A percentile compares a stretch with the other conserved stretches of the same genome.
phyloP scores from a whole-genome alignment of 2,888 invertebrate genomes.

The Mesopsocus fuscifrons region DNA sequence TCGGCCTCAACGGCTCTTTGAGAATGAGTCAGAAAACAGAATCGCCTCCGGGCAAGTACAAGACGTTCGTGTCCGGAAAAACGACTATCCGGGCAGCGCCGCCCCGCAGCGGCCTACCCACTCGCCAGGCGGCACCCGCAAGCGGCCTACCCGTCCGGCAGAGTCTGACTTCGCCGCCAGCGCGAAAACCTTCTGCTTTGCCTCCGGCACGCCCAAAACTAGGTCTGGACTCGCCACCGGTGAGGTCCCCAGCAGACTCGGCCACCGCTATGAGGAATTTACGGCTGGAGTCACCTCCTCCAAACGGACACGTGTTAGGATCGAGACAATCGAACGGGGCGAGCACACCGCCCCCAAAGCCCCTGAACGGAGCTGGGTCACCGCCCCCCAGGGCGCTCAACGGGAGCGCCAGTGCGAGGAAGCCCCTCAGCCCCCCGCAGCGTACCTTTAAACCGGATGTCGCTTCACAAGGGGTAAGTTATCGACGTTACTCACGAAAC shows the following conservation, averaged over 20 bases:
- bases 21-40: conserved; percentile 21
- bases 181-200: not conserved
- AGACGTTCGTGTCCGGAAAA: conserved; percentile 13
- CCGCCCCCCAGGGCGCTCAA: not conserved
- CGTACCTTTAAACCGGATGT: not conserved
- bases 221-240: not conserved
- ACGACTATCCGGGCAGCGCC: conserved; percentile 5
- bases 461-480: not conserved
- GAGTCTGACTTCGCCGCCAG: not conserved
- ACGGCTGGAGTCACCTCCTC: not conserved
- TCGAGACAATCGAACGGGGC: not conserved
- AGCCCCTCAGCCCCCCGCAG: not conserved
- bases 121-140: conserved; percentile 1
- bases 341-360: not conserved
- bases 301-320: too few relatives aligned
- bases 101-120: not conserved
- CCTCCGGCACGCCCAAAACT: not conserved
- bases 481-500: not conserved
- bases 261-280: not conserved
- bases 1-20: conserved; percentile 17
- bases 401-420: not conserved
- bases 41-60: conserved; percentile 12
- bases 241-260: not conserved
- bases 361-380: conserved; percentile 9
- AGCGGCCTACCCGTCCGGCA: not conserved